These are phyloP conservation scores for Drosophila setifemur DNA, from an alignment of 1,140 invertebrate species.

Conservation along the genomic window DNA sequence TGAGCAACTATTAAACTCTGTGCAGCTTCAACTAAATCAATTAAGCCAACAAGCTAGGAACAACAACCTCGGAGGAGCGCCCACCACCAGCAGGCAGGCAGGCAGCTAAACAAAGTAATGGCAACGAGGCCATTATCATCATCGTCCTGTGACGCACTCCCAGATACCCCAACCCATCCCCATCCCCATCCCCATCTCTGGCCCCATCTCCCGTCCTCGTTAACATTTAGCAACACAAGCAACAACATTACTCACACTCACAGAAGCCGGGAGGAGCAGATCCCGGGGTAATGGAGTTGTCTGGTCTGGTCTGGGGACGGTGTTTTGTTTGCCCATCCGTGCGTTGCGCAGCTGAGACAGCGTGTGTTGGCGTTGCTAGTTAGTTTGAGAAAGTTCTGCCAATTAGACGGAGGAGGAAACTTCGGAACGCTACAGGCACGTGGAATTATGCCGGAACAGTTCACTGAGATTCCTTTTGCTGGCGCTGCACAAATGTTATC, in stretches of 20 bases:
- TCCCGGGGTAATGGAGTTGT: conserved; percentile 9
- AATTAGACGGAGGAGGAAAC: conserved; percentile 50
- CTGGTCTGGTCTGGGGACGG: neutral
- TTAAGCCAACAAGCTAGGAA: conserved; percentile 61
- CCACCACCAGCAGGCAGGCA: neutral
- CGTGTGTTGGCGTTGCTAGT: conserved; percentile 30
- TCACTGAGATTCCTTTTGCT: conserved; percentile 56
- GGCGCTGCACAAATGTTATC: conserved; percentile 52
- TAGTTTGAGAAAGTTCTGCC: conserved; percentile 44
- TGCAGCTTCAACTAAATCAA: conserved; percentile 72
- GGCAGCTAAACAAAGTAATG: conserved; percentile 46
- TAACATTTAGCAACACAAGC: conserved; percentile 65
- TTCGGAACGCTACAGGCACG: conserved; percentile 46
- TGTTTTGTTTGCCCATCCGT: conserved; percentile 44
- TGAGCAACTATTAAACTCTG: conserved; percentile 66
- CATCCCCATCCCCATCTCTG: too few species aligned
- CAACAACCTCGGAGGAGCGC: conserved; percentile 13
- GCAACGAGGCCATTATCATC: conserved; percentile 71
- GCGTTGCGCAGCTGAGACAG: conserved; percentile 53
- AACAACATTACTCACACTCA: conserved; percentile 61
- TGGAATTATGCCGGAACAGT: conserved; percentile 52
- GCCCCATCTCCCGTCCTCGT: conserved; percentile 26
- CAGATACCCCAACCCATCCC: neutral
- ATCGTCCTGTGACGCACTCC: conserved; percentile 47
- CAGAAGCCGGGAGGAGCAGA: neutral